Conservation (phyloP, 2,797 vertebrate genomes). For the Petrocephalus sullivani region DNA sequence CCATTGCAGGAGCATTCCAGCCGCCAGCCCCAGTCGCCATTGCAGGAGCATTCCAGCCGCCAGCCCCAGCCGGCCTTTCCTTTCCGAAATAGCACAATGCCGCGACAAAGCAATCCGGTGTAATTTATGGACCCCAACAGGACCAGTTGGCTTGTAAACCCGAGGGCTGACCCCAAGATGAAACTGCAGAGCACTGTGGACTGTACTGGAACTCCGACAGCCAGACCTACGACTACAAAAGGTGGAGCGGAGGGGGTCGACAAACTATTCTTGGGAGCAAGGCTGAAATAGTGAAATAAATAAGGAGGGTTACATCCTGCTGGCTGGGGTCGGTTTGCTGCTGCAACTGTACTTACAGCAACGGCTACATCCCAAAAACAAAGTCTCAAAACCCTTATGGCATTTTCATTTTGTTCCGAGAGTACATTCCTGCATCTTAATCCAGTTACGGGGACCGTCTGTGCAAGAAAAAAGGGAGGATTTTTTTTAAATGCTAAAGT, state of each 20-base stretch:
- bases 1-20: background rate
- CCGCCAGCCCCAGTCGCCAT: background rate
- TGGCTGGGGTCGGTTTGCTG: background rate
- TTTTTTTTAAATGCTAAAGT: background rate
- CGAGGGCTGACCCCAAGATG: background rate
- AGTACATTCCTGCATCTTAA: conserved; percentile 8
- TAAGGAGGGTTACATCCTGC: background rate
- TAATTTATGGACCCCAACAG: conserved; percentile 3
- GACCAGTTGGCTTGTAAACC: conserved; percentile 8
- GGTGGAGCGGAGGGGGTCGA: background rate
- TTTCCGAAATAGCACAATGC: conserved; percentile 10
- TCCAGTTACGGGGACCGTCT: background rate
- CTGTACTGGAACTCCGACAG: background rate
- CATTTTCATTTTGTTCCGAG: background rate
- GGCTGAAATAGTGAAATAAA: background rate
- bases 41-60: background rate
- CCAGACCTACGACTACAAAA: background rate
- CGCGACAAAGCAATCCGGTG: background rate
- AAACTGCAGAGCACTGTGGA: background rate
- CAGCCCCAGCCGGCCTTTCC: background rate
- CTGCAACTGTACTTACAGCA: background rate
- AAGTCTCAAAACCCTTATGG: background rate
- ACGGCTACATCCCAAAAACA: background rate
- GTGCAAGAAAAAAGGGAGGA: background rate
- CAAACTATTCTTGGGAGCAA: background rate